Base-by-base conservation (phyloP, 2,888 invertebrate species). In the Diadegma fenestrale region DNA sequence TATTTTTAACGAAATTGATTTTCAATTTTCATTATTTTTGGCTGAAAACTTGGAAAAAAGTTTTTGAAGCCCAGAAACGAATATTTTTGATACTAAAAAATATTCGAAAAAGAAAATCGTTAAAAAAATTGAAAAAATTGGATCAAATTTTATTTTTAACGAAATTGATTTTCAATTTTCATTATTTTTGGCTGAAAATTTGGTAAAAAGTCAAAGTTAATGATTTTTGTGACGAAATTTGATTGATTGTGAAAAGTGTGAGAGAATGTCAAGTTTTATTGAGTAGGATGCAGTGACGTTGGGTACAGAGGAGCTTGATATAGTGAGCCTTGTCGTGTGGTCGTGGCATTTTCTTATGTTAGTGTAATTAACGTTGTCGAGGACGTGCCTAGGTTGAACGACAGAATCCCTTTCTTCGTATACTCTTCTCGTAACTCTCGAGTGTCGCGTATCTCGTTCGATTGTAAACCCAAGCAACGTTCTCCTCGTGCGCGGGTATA, bases 401-500 rank as follows among this genome's bases (percentile, higher is more conserved):
- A 85, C 85, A 61, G 72, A 80, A 82, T 79, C 26, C 76, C 68
- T 54, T 76, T 51, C 58, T 80, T 66, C 82, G 71, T 63, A 37
- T 37, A 45, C 71, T 51, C 61, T 80, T 72, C 64, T 71, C 72
- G 72, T 41, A 63, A 71, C 63, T 48, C 63, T 48, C 19, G 26
- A 58, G 41, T 54, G 26, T n/a, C 17, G 17, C 64, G 30, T 66
- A 72, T 66, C 54, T 51, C 41, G 61, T 80, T 77, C 82, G 85
- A 85, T 85, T 82, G 85, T 85, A 82, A 82, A 82, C 82, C 82
- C 85, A 85, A 80, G 80, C 80, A 82, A 82, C 85, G 85, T 85
- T 85, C 85, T 80, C 80, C 77, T 54, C 64, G 22, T n/a, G n/a
- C n/a, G n/a, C n/a, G 58, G 14, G 37, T 37, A 37, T 37, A 37